These are phyloP conservation scores for Myotis pilosus DNA, from an alignment of 2,797 vertebrate species.

Conservation along the genomic window DNA sequence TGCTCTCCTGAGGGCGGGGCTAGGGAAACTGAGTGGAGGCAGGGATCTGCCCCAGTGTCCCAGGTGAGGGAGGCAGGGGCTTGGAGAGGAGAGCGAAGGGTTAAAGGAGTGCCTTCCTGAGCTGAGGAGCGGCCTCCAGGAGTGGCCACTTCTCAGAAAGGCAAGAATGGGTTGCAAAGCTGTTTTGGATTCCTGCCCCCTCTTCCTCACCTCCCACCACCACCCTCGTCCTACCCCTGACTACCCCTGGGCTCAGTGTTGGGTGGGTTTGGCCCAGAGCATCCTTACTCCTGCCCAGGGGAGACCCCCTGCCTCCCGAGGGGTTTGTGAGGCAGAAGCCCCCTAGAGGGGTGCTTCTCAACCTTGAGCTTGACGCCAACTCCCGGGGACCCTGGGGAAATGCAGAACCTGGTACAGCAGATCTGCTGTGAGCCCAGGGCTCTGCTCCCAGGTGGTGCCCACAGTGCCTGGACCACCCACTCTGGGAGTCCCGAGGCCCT, in stretches of 20 bases:
- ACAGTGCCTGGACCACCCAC: fast-evolving
- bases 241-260: not conserved
- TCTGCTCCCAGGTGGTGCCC: not conserved
- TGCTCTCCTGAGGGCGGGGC: not conserved
- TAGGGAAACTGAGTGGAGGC: not conserved
- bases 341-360: not conserved
- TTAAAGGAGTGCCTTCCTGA: not conserved
- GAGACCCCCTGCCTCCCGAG: not conserved
- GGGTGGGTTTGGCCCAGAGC: not conserved
- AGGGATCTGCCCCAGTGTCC: not conserved
- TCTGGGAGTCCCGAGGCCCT: not conserved
- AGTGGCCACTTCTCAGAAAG: not conserved
- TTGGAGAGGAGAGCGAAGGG: not conserved
- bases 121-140: not conserved
- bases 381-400: not conserved
- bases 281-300: not conserved
- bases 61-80: not conserved
- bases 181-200: not conserved
- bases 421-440: not conserved
- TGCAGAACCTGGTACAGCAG: not conserved
- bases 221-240: fast-evolving
- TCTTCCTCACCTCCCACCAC: not conserved
- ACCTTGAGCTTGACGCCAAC: not conserved
- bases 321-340: not conserved
- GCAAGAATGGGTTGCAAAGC: not conserved